Evolutionary conservation across 2,888 invertebrate genomes (phyloP), one percentile per base, ranked within the genome.

Genomic region (Clitarchus hookeri): DNA sequence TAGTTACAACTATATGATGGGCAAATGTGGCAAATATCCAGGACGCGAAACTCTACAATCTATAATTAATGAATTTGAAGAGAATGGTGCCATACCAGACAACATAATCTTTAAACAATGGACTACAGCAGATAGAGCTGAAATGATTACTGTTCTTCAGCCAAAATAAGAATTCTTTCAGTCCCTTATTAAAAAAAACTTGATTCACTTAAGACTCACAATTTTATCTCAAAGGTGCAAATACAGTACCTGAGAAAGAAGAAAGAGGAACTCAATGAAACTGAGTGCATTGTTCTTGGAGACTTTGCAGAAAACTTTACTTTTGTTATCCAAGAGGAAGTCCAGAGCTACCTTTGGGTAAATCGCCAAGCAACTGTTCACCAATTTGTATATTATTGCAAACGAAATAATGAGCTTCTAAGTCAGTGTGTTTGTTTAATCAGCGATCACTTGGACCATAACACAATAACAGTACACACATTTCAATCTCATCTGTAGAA

Each of bases 231-330:
- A 82, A 82, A 82, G 19, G 36, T 82, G 12, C 82, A 82, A 23
- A 82, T 16, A 9, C 82, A 82, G n/a, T 82, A 36, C 82, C 82
- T 82, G 82, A 82, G 36, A 82, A 27, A 27, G 44, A 23, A 82
- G 82, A 79, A 79, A 36, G 44, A 23, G 1, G 36, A 82, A 23
- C 6, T n/a, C n/a, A 16, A 36, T 19, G 27, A n/a, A 82, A 27
- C 19, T 36, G 82, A 82, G 44, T 82, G 27, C 44, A 82, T 82
- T 82, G 4, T 36, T 26, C 82, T 82, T 82, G 82, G 26, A 82
- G 82, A 26, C 36, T 82, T 82, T 36, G 82, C 82, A 82, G 82
- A 27, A 82, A 82, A 82, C 82, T 27, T 82, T 82, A 82, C 27
- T 36, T 82, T 82, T 82, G 82, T 82, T 36, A 23, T 82, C 44